Evolutionary conservation across 2,797 vertebrate species (phyloP), one percentile per base, ranked within the genome.

Genomic region (Cottoperca gobio): DNA sequence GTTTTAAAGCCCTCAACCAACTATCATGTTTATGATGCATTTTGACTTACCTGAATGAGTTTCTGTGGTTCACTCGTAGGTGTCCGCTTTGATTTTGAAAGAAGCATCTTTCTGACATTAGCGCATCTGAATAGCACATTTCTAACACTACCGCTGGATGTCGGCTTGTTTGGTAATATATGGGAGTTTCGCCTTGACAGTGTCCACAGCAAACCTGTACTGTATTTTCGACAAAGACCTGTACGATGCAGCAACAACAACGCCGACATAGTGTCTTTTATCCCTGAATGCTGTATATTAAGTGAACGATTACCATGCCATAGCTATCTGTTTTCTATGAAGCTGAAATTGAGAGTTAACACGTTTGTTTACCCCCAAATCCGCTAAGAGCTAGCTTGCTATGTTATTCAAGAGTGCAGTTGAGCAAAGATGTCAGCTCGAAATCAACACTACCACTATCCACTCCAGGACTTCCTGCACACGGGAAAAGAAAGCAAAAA

Each of bases 231-330:
- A 28, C 84, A 92, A 19, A 88, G 53, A 5, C 68, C 85, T 33
- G 70, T 76, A 2, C 79, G 66, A 9, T 86, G 80, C 63, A 72
- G 91, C 73, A 89, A 75, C 64, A 94, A 73, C 73, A 94, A 76
- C 14, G 93, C 91, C 42, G 92, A 91, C 95, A 95, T 95, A 5
- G 8, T 54, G 45, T 24, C 60, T 33, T 16, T 16, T 45, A 4
- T 55, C n/a, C 35, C n/a, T 40, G 1, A 23, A 8, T 13, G 10
- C 0, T 0, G 6, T 35, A 2, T 17, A n/a, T 52, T 49, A 81
- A 21, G 24, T 24, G 0, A 10, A 40, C 19, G 28, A 1, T 1
- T 5, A 6, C 17, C 33, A 4, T 1, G 9, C 16, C 91, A 90
- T 89, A 13, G n/a, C 50, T 19, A 2, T 8, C 0, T 2, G 17